phyloP scores from a whole-genome alignment of 2,113 vertebrate species.

The Oreotrochilus melanogaster region DNA sequence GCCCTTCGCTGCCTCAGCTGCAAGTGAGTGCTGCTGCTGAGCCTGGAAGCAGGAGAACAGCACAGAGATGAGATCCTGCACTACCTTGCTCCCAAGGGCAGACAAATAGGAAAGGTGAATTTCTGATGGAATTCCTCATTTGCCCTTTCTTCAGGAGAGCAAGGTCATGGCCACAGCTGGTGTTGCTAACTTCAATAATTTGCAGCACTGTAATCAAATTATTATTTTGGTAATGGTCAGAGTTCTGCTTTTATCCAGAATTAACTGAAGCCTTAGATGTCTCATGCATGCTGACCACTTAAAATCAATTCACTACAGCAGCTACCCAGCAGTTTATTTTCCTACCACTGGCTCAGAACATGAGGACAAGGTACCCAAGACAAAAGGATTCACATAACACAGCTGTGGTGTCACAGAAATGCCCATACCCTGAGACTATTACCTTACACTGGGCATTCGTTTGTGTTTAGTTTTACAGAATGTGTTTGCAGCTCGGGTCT shows the following conservation, averaged over 20 bases:
- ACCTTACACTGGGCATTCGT: accelerated
- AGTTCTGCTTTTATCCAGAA: not conserved
- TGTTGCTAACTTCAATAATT: not conserved
- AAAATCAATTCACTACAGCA: constrained; percentile 11
- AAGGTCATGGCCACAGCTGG: not conserved
- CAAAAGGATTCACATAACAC: accelerated
- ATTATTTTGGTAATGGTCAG: not conserved
- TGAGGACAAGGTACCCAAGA: accelerated
- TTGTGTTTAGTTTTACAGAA: not conserved
- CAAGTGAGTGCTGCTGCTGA: accelerated
- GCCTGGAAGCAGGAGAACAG: not conserved
- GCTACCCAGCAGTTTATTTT: not conserved
- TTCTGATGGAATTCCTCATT: not conserved
- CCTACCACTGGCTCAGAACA: not conserved
- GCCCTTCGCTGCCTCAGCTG: not conserved
- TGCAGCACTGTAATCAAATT: not conserved
- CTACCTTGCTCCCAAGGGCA: not conserved
- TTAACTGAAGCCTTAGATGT: not conserved
- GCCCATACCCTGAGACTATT: not conserved
- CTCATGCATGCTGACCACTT: accelerated
- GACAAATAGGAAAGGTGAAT: not conserved
- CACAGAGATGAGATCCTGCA: not conserved
- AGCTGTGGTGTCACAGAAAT: not conserved
- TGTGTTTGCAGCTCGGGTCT: accelerated
- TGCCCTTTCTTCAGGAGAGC: not conserved